Conservation (phyloP, 2,888 invertebrate genomes). For the Pyrgus malvae region DNA sequence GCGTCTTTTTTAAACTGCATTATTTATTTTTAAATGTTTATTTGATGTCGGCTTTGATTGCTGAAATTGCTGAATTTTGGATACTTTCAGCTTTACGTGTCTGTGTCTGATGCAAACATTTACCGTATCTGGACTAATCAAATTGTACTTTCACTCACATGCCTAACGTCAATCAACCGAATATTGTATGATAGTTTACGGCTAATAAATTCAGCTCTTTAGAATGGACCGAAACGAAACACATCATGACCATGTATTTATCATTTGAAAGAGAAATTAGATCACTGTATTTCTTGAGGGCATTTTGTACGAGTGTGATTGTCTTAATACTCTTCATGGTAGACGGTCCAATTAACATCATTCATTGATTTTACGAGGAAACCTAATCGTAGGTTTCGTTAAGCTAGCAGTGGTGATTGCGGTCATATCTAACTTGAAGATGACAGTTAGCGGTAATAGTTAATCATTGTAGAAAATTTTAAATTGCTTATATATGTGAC, state of each 20-base stretch:
- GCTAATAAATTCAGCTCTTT: constrained; percentile 45
- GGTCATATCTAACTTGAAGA: no score
- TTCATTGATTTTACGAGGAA: neutral
- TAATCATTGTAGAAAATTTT: no score
- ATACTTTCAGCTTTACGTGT: constrained; percentile 4
- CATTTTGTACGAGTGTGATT: constrained; percentile 15
- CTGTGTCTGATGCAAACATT: constrained; percentile 3
- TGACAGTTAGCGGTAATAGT: no score
- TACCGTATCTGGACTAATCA: constrained; percentile 20
- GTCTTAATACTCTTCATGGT: constrained; percentile 1
- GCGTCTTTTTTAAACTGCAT: no score
- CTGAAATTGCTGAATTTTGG: neutral
- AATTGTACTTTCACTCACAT: constrained; percentile 48
- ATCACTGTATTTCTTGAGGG: constrained; percentile 20
- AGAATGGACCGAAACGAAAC: constrained; percentile 49
- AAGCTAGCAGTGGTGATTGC: no score
- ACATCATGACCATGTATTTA: constrained; percentile 32
- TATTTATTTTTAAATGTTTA: no score
- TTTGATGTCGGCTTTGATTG: no score
- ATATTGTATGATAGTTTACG: constrained; percentile 43
- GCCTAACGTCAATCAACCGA: constrained; percentile 48
- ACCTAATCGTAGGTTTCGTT: neutral
- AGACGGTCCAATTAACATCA: neutral
- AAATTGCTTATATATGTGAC: no score
- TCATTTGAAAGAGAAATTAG: constrained; percentile 32